These are phyloP conservation scores for Macroglossus sobrinus DNA, from an alignment of 2,113 vertebrate genomes.

Conservation along the genomic window DNA sequence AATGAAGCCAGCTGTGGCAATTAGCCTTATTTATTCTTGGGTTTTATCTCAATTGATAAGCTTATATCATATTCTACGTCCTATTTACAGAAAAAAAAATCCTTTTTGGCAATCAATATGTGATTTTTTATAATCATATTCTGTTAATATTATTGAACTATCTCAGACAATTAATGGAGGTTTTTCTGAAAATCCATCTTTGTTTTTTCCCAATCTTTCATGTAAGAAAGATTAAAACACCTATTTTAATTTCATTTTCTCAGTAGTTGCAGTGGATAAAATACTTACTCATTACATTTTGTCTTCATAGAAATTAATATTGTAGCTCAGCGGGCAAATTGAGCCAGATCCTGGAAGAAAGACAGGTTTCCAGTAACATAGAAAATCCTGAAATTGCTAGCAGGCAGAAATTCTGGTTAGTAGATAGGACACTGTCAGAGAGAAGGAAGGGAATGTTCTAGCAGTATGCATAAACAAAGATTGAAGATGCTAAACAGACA, in stretches of 20 bases:
- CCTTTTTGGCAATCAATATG: background rate
- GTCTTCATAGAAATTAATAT: background rate
- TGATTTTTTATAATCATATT: background rate
- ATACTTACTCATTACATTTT: background rate
- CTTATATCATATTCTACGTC: background rate
- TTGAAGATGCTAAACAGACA: fast-evolving
- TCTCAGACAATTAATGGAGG: conserved; percentile 41
- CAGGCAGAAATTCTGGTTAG: background rate
- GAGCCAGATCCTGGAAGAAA: background rate
- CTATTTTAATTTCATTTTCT: background rate
- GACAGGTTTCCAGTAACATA: background rate
- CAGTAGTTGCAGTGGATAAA: background rate
- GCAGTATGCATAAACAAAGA: background rate
- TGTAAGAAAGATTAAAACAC: background rate
- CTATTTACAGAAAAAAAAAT: background rate
- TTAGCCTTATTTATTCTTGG: conserved; percentile 16
- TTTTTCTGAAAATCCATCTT: background rate
- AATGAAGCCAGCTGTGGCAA: background rate
- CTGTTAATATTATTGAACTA: background rate
- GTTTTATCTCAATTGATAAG: background rate
- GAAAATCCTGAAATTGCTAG: background rate
- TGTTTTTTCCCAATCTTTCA: background rate
- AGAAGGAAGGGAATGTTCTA: background rate
- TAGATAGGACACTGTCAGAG: background rate
- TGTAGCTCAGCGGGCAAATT: background rate